Evolutionary conservation across 2,113 vertebrate genomes (phyloP).

Genomic region (Pachypanchax playfairii): DNA sequence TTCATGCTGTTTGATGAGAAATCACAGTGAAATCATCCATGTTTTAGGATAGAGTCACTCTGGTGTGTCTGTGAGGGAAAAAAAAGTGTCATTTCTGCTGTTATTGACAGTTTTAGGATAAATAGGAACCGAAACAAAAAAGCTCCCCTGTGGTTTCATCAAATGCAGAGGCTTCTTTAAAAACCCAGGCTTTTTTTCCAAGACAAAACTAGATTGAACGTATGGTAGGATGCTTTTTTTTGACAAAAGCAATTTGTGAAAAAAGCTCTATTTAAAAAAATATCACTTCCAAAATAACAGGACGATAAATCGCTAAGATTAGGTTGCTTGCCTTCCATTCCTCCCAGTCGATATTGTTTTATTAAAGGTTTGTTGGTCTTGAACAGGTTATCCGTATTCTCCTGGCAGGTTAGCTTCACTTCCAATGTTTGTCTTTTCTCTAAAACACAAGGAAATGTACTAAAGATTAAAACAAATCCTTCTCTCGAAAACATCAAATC

Average conservation of each 20-base stretch:
- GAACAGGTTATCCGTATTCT: constrained; percentile 1
- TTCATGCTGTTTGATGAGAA: constrained; percentile 12
- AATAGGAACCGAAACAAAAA: constrained; percentile 33
- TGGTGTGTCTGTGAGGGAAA: constrained; percentile 34
- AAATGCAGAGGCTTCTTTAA: constrained; percentile 40
- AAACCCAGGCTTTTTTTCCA: constrained; percentile 7
- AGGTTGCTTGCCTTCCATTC: neutral
- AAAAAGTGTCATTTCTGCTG: constrained; percentile 23
- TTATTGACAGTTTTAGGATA: constrained; percentile 33
- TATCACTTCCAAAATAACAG: neutral
- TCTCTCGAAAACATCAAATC: constrained; percentile 38
- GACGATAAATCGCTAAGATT: neutral
- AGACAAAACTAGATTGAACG: constrained; percentile 1
- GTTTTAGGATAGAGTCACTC: constrained; percentile 33
- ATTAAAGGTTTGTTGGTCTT: constrained; percentile 5
- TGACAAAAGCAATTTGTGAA: constrained; percentile 3
- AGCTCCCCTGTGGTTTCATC: constrained; percentile 34
- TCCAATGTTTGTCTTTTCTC: constrained; percentile 21
- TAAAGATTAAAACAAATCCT: constrained; percentile 48
- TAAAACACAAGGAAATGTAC: constrained; percentile 35
- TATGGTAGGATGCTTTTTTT: neutral
- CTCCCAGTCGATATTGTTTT: neutral
- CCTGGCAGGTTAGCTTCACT: constrained; percentile 24
- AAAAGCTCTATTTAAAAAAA: neutral
- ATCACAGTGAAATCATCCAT: constrained; percentile 12